Base-by-base conservation (phyloP, 2,113 vertebrate species). In the Gulo gulo region DNA sequence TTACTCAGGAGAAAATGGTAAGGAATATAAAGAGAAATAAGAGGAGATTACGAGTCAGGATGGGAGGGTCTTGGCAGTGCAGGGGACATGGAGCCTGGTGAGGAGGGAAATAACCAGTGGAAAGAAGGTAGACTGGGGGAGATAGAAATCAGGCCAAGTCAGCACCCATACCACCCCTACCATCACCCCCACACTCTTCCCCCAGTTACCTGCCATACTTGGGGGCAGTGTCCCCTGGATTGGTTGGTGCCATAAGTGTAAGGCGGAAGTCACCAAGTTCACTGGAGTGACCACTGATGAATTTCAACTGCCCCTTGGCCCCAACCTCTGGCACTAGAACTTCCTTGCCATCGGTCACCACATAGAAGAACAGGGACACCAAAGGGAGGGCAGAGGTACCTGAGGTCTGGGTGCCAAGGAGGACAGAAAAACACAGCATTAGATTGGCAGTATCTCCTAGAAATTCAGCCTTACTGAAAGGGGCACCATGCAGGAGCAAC, bases 291-390 rank as follows among this genome's bases (percentile, higher is more conserved):
- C 99, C 97, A 99, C 98, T 0, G 98, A 99, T 0, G 98, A 98
- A 78, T n/a, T 98, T 97, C 91, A 99, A 98, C 10, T 99, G 99
- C 36, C 97, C 97, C 57, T 97, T 97, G 57, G 97, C 42, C 78
- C 82, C 97, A 59, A 63, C 61, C 31, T 98, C 98, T 42, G 99
- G 99, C 84, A 98, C 96, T 81, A 99, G 98, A 0, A 96, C 97
- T 42, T 99, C 99, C 90, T 99, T 99, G 34, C 98, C 98, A 3
- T 99, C 99, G 2, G 99, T 99, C 31, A 99, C 99, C n/a, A 99
- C 97, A 7, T 99, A 99, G 98, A 99, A 99, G 98, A 99, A 99
- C 76, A 99, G 98, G 12, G 99, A 99, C 89, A 99, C 96, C 88
- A 99, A 98, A 4, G 99, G 98, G 0, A 99, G 2, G 97, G 95